Conservation (phyloP, 2,113 vertebrate genomes). For the Albula goreensis region DNA sequence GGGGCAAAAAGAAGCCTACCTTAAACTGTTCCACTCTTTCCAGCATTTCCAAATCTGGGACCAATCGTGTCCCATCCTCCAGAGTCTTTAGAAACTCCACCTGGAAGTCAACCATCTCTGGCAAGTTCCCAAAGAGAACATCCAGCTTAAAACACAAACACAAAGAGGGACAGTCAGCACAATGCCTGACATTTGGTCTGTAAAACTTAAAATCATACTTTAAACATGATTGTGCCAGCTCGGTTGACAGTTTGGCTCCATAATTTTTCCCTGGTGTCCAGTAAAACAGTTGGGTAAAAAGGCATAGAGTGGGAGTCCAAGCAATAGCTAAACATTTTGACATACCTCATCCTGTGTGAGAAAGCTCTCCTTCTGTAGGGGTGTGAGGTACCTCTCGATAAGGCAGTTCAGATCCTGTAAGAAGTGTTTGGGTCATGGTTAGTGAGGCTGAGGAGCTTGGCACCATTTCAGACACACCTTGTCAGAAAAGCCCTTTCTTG, state of each 20-base stretch:
- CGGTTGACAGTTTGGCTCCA: too few species aligned
- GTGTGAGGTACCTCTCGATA: constrained; percentile 90
- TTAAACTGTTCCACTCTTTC: constrained; percentile 95
- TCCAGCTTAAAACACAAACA: constrained; percentile 71
- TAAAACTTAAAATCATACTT: too few species aligned
- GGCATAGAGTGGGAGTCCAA: not conserved
- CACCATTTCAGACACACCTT: too few species aligned
- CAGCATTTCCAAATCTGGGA: constrained; percentile 87
- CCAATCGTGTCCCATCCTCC: constrained; percentile 90
- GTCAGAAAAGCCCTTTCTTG: too few species aligned
- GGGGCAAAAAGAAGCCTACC: constrained; percentile 58
- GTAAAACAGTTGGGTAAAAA: not conserved
- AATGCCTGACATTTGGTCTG: too few species aligned
- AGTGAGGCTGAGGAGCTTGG: not conserved
- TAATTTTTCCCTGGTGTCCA: too few species aligned
- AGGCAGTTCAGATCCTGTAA: constrained; percentile 88
- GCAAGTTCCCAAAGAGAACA: constrained; percentile 92
- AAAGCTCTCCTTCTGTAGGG: constrained; percentile 90
- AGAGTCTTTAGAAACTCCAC: constrained; percentile 93
- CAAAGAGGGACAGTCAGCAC: not conserved
- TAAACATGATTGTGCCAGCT: too few species aligned
- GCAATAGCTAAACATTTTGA: not conserved
- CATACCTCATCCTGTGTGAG: constrained; percentile 96
- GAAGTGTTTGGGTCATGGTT: not conserved
- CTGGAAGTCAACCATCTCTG: constrained; percentile 96